phyloP scores from a whole-genome alignment of 1,140 invertebrate species.

The Drosophila seguyi region DNA sequence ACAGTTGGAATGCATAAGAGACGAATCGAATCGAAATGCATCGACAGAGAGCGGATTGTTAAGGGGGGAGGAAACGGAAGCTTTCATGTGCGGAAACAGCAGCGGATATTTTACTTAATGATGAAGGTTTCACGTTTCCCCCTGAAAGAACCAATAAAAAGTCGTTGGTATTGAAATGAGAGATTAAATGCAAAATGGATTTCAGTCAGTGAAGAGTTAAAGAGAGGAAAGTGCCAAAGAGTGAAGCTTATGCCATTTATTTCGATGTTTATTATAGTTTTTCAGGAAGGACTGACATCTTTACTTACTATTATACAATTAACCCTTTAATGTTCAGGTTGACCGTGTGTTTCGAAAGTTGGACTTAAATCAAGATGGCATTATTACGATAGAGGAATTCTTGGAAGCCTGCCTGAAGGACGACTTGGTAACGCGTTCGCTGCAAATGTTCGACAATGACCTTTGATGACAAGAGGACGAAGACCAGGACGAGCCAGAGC shows the following conservation, averaged over 20 bases:
- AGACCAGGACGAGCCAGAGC: conserved; percentile 20
- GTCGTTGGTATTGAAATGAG: conserved; percentile 3
- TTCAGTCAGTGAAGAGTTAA: conserved; percentile 1
- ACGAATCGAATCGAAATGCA: conserved; percentile 58
- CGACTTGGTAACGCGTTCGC: conserved; percentile 92
- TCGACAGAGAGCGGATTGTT: conserved; percentile 26
- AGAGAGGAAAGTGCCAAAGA: background rate
- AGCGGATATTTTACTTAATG: conserved; percentile 73
- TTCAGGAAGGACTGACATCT: too few species aligned
- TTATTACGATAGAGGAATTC: conserved; percentile 98
- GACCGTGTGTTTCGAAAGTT: conserved; percentile 95
- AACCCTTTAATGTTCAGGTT: conserved; percentile 85
- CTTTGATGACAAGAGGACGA: conserved; percentile 83
- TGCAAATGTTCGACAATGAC: conserved; percentile 93
- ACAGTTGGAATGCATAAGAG: conserved; percentile 18
- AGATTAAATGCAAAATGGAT: conserved; percentile 11
- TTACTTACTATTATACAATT: background rate
- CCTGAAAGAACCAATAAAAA: conserved; percentile 12
- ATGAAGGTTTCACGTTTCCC: conserved; percentile 35
- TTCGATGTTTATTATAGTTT: background rate
- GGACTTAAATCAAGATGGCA: conserved; percentile 96
- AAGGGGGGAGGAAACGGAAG: conserved; percentile 18
- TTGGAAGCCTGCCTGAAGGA: conserved; percentile 97
- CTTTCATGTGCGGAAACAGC: conserved; percentile 53
- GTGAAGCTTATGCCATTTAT: background rate